Evolutionary conservation across 2,113 vertebrate species (phyloP).

Genomic region (Saccopteryx leptura): DNA sequence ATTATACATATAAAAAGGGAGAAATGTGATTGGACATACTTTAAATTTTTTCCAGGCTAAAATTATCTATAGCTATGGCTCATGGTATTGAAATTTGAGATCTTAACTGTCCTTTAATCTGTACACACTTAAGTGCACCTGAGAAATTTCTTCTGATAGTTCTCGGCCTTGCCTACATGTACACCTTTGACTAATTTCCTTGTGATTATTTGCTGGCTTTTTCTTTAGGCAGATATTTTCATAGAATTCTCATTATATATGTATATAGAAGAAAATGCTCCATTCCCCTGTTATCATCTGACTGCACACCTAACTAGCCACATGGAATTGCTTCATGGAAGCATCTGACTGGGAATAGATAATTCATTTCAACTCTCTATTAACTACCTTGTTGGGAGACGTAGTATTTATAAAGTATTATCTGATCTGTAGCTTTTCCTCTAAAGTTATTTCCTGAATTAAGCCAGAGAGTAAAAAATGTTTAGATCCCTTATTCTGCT

Average conservation of each 20-base stretch:
- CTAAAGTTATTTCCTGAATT: neutral
- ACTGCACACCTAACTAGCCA: neutral
- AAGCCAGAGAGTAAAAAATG: neutral
- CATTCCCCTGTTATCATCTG: neutral
- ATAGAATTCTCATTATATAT: neutral
- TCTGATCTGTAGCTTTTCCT: neutral
- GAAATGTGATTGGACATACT: neutral
- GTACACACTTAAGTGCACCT: neutral
- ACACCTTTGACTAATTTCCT: neutral
- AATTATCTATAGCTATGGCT: neutral
- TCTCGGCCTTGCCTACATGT: neutral
- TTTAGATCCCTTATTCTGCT: neutral
- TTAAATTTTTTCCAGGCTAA: neutral
- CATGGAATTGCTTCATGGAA: neutral
- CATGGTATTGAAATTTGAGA: neutral
- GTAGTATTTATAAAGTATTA: neutral
- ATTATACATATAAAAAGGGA: neutral
- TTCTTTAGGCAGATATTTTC: neutral
- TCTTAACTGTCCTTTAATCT: neutral
- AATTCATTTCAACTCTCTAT: conserved; percentile 3
- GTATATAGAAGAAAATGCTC: neutral
- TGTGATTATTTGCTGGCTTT: neutral
- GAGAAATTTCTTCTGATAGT: neutral
- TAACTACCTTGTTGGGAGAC: neutral
- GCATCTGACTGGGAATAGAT: neutral